Percentiles rank a stretch among this genome's conserved stretches.
These are phyloP conservation scores for Phenganax subtilis DNA, from an alignment of 92 coral and sea anemone genomes.

Conservation along the genomic window DNA sequence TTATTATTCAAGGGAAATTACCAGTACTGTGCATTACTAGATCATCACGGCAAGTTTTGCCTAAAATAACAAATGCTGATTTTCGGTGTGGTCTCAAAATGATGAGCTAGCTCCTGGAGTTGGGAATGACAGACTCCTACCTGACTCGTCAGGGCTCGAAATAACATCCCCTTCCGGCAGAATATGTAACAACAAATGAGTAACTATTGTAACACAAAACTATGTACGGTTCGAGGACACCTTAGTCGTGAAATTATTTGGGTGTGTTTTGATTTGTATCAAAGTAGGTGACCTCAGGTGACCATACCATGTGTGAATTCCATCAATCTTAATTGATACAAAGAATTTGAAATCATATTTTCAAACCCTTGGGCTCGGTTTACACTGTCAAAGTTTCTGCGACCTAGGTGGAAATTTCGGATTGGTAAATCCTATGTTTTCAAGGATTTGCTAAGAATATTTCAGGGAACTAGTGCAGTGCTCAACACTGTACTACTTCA, in stretches of 20 bases:
- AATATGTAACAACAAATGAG: neutral
- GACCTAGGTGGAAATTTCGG: too few species aligned
- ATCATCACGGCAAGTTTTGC: conserved; percentile 6
- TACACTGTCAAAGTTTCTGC: too few species aligned
- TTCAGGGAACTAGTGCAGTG: too few species aligned
- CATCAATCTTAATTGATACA: conserved; percentile 7
- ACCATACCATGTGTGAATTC: conserved; percentile 30
- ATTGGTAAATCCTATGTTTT: too few species aligned
- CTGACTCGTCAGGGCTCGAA: conserved; percentile 4
- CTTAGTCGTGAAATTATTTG: neutral
- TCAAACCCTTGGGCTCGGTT: neutral
- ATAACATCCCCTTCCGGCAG: neutral
- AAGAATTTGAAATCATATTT: neutral
- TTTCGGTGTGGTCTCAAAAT: conserved; percentile 36
- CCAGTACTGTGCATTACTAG: neutral
- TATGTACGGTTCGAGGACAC: neutral
- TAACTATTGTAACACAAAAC: neutral
- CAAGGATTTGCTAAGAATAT: too few species aligned
- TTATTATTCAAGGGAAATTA: neutral
- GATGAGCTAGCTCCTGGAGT: conserved; percentile 1
- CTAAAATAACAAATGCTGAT: conserved; percentile 21
- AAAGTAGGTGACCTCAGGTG: conserved; percentile 29
- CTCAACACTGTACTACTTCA: too few species aligned
- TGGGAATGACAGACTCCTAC: conserved; percentile 6
- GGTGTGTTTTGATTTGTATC: neutral